phyloP scores from a whole-genome alignment of 2,113 vertebrate species.

The Grus americana region DNA sequence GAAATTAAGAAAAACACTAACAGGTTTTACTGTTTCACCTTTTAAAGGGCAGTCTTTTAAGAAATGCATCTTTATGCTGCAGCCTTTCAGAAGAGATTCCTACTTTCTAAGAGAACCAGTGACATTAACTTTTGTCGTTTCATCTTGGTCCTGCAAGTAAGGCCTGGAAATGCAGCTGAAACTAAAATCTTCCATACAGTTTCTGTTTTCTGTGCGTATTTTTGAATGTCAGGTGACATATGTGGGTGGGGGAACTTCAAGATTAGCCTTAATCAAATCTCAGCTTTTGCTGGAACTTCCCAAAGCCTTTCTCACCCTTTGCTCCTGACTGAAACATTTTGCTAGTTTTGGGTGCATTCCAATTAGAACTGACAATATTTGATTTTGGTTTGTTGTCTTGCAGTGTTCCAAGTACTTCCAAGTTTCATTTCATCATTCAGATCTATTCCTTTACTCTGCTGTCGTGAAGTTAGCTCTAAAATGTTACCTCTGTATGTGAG shows the following conservation, averaged over 20 bases:
- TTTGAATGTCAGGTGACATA: conserved; percentile 59
- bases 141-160: neutral
- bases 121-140: neutral
- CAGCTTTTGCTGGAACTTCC: conserved; percentile 68
- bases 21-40: neutral
- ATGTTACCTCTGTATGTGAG: neutral
- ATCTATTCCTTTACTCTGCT: neutral
- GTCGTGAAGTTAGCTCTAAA: neutral
- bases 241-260: conserved; percentile 67
- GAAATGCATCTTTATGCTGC: neutral
- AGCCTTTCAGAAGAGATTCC: neutral
- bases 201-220: conserved; percentile 44
- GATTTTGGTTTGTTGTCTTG: neutral
- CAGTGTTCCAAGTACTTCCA: neutral
- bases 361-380: neutral
- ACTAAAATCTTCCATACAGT: conserved; percentile 49
- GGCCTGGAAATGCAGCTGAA: conserved; percentile 39
- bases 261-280: conserved; percentile 60
- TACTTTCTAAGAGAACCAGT: neutral
- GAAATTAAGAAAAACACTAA: neutral
- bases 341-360: conserved; percentile 50
- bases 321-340: conserved; percentile 28
- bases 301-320: conserved; percentile 54
- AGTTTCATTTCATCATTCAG: conserved; percentile 39
- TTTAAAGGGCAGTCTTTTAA: neutral